Conservation (phyloP, 2,113 vertebrate genomes). For the Motacilla tschutschensis region DNA sequence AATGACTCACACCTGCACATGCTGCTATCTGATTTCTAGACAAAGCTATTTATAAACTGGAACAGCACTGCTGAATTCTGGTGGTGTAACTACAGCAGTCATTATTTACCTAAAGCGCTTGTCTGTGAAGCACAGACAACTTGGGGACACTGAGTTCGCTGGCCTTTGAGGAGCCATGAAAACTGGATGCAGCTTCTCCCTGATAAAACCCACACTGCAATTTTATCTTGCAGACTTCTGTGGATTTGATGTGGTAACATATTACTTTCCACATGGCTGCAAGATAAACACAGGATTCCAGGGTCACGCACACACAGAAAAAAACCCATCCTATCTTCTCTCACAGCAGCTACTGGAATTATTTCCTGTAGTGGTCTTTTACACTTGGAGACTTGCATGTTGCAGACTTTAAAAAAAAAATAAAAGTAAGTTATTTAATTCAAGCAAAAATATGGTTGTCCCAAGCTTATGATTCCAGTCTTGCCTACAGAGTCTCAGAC, state of each 20-base stretch:
- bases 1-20: slow-evolving; percentile 59
- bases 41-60: slow-evolving; percentile 43
- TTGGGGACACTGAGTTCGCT: background rate
- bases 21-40: slow-evolving; percentile 38
- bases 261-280: background rate
- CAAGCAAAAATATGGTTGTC: background rate
- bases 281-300: background rate
- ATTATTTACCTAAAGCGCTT: background rate
- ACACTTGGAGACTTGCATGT: background rate
- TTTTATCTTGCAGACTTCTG: background rate
- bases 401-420: background rate
- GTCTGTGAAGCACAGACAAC: background rate
- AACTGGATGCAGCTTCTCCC: background rate
- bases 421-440: background rate
- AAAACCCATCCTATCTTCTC: background rate
- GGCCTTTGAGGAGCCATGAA: background rate
- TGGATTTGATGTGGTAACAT: background rate
- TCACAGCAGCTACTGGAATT: background rate
- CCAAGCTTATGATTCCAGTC: background rate
- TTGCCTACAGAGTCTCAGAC: background rate
- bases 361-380: background rate
- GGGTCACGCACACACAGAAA: background rate
- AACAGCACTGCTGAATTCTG: background rate
- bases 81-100: background rate
- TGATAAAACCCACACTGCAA: background rate